Evolutionary conservation across 2,797 vertebrate genomes (phyloP), one percentile per base, ranked within the genome.

Genomic region (Hyperoplus immaculatus): DNA sequence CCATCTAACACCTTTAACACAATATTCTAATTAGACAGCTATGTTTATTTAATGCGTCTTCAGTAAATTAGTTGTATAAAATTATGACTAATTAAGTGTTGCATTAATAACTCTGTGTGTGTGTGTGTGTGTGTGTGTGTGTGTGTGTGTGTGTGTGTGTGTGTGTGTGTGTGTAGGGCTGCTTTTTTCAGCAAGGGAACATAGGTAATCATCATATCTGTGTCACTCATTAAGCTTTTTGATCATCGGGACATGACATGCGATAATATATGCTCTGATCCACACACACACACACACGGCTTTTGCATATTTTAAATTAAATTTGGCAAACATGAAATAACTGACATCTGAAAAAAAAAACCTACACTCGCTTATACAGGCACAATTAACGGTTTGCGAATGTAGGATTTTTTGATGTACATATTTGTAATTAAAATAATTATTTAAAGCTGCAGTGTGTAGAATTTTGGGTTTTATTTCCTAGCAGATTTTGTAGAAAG

Each of bases 51-150:
- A 94, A 94, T 94, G 92, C 78, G 82, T 92, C 88, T 84, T 83
- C 89, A 93, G 92, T 91, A 93, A 92, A 95, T 95, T 93, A 92
- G 91, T 93, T 92, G 93, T 94, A 91, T 93, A 90, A 95, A 94
- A 94, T 95, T 90, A 93, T 90, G 88, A 90, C 90, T 93, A 94
- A 95, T 95, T 95, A 95, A 93, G 89, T 84, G 90, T 84, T 81
- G 87, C 86, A 90, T 93, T 94, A 94, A 93, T 94, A 93, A 88
- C 69, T 75, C 29, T 3, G 29, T 29, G 29, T 29, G 29, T 29
- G 29, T 29, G 29, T 29, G 29, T 29, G 29, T 29, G 29, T 29
- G 29, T 29, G 29, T 29, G 29, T 29, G 29, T 29, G 29, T 29
- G 29, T 29, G 29, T 29, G 29, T 29, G 29, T 29, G 29, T 29